phyloP scores from a whole-genome alignment of 2,888 invertebrate species.

The Rotaria magnacalcarata region DNA sequence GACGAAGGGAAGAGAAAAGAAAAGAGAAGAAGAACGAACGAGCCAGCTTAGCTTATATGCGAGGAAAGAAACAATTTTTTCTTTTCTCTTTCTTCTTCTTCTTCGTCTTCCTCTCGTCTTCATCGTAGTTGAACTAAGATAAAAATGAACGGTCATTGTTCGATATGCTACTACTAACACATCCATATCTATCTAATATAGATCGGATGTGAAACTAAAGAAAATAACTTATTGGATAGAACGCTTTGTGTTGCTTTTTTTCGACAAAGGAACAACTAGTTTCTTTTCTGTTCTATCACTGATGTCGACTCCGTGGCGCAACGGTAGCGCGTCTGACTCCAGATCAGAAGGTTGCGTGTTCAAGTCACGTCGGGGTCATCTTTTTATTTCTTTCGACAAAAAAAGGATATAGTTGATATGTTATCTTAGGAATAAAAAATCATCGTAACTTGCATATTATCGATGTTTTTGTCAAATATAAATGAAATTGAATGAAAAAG shows the following conservation, averaged over 20 bases:
- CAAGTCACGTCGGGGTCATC: slow-evolving; percentile 47
- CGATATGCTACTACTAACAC: not conserved
- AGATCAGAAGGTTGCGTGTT: slow-evolving; percentile 47
- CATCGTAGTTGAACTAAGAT: not conserved
- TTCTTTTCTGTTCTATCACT: not conserved
- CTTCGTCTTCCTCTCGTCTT: not conserved
- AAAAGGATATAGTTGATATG: too few relatives aligned
- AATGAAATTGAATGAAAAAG: too few relatives aligned
- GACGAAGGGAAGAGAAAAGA: not conserved
- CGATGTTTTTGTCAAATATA: too few relatives aligned
- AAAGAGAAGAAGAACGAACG: not conserved
- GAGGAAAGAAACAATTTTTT: not conserved
- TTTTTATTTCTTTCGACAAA: slow-evolving; percentile 9
- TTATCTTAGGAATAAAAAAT: too few relatives aligned
- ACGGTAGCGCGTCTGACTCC: slow-evolving; percentile 47
- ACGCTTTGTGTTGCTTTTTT: not conserved
- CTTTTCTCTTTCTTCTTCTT: not conserved
- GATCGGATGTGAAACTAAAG: not conserved
- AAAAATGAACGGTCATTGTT: slow-evolving; percentile 18
- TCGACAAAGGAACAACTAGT: not conserved
- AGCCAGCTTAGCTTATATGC: not conserved
- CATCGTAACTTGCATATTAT: too few relatives aligned
- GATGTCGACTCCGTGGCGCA: slow-evolving; percentile 45
- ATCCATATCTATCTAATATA: not conserved
- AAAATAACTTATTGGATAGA: not conserved